phyloP scores from a whole-genome alignment of 64 coral and sea anemone genomes.

The Dendronephthya gigantea region DNA sequence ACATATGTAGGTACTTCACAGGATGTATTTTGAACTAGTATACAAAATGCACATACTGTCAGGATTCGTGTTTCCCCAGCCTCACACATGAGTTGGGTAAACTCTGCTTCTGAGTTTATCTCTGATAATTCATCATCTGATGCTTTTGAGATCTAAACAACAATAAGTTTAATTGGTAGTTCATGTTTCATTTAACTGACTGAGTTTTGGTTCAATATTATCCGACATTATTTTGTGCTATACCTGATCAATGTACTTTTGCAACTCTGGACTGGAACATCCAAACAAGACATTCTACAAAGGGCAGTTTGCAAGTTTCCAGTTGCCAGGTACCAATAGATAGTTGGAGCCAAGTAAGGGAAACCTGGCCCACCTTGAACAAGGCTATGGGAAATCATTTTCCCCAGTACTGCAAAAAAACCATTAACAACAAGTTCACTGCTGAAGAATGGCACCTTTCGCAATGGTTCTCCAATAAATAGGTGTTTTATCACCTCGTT shows the following conservation, averaged over 20 bases:
- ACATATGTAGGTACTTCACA: too few species aligned
- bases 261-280: slow-evolving; percentile 33
- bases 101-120: slow-evolving; percentile 19
- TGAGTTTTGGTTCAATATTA: too few species aligned
- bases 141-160: slow-evolving; percentile 41
- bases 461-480: slow-evolving; percentile 15
- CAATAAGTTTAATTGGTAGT: neutral
- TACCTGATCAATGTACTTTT: slow-evolving; percentile 37
- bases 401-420: slow-evolving; percentile 34
- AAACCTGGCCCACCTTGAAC: slow-evolving; percentile 52
- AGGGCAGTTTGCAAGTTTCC: slow-evolving; percentile 33
- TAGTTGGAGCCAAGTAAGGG: slow-evolving; percentile 36
- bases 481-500: slow-evolving; percentile 33
- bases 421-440: slow-evolving; percentile 38
- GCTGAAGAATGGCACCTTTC: slow-evolving; percentile 33
- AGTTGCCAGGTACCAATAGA: slow-evolving; percentile 42
- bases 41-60: slow-evolving; percentile 27
- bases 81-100: slow-evolving; percentile 35
- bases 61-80: slow-evolving; percentile 48
- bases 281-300: slow-evolving; percentile 12
- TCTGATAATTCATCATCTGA: slow-evolving; percentile 17
- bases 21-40: too few species aligned
- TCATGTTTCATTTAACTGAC: too few species aligned
- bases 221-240: too few species aligned
- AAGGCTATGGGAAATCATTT: slow-evolving; percentile 46